phyloP scores from a whole-genome alignment of 2,113 vertebrate species.

The Paralichthys olivaceus region DNA sequence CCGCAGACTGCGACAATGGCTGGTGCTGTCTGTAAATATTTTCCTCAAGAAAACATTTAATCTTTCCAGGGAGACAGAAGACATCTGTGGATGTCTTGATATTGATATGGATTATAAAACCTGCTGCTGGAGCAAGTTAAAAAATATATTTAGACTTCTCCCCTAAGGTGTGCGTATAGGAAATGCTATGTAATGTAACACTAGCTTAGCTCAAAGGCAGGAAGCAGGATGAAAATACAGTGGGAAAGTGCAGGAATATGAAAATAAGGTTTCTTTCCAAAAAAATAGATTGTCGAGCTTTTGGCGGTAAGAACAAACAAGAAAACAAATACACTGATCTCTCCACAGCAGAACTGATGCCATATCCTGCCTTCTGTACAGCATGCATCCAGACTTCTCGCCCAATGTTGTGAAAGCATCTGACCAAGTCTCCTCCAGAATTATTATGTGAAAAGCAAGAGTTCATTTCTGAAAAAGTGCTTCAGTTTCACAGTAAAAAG shows the following conservation, averaged over 20 bases:
- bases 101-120: conserved; percentile 7
- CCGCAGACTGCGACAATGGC: neutral
- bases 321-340: too few species aligned
- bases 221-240: neutral
- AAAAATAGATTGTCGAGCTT: too few species aligned
- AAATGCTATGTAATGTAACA: neutral
- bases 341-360: too few species aligned
- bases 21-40: neutral
- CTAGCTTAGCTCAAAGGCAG: neutral
- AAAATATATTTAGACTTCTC: neutral
- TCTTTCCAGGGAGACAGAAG: neutral
- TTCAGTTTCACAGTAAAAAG: neutral
- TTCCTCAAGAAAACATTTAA: neutral
- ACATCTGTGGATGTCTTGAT: neutral
- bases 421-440: too few species aligned
- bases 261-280: too few species aligned
- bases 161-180: neutral
- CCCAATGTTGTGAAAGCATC: too few species aligned
- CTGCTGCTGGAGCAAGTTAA: conserved; percentile 1
- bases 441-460: neutral
- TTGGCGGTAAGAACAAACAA: too few species aligned
- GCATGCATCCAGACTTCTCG: too few species aligned
- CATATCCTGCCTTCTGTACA: too few species aligned
- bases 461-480: too few species aligned
- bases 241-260: too few species aligned